phyloP scores from a whole-genome alignment of 2,113 vertebrate species.

The Erpornis zantholeuca region DNA sequence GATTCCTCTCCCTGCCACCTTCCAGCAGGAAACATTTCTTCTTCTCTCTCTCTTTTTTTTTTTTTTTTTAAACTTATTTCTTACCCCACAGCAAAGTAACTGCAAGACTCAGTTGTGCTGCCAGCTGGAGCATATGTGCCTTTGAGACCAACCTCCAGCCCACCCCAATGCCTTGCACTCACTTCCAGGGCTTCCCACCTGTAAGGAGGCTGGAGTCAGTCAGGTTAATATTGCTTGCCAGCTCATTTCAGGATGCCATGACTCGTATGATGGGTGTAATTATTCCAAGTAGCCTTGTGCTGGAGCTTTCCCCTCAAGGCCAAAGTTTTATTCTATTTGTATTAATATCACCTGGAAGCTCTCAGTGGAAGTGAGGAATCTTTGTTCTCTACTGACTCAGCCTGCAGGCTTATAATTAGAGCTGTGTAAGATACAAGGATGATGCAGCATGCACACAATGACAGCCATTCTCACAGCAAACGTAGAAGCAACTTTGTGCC shows the following conservation, averaged over 20 bases:
- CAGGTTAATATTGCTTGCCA: neutral
- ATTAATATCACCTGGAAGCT: neutral
- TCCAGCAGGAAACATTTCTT: neutral
- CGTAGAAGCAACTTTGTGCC: neutral
- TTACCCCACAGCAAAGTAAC: neutral
- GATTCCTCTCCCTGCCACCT: neutral
- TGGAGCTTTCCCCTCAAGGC: neutral
- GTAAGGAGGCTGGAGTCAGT: neutral
- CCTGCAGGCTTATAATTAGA: neutral
- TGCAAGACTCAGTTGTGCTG: neutral
- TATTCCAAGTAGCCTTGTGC: neutral
- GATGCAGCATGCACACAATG: neutral
- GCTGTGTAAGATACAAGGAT: neutral
- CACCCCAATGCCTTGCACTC: fast-evolving
- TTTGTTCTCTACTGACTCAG: neutral
- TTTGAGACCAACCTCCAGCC: neutral
- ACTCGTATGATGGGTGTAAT: neutral
- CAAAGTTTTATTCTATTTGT: neutral
- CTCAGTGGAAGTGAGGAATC: neutral
- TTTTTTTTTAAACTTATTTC: neutral
- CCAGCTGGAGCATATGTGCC: fast-evolving
- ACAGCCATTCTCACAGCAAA: neutral
- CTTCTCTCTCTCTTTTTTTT: too few species aligned
- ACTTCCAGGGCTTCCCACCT: neutral
- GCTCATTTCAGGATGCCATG: neutral